Conservation (phyloP, 2,797 vertebrate genomes). For the Philypnodon macrostomus region DNA sequence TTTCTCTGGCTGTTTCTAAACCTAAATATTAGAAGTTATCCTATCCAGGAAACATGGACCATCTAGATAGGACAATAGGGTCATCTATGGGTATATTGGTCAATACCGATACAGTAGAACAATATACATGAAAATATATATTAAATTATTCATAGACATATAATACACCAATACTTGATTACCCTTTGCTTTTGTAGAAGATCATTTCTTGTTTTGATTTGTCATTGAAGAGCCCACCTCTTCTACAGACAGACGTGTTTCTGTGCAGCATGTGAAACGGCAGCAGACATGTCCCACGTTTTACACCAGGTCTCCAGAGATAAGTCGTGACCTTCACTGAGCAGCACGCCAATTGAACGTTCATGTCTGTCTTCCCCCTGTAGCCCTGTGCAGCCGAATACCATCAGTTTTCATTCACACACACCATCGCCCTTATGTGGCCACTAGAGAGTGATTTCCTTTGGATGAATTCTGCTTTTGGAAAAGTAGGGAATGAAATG, state of each 20-base stretch:
- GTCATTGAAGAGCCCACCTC: slow-evolving; percentile 13
- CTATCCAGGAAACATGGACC: too few species aligned
- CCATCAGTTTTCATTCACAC: neutral
- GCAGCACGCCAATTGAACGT: slow-evolving; percentile 21
- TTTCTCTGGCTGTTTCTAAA: too few species aligned
- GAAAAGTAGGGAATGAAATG: neutral
- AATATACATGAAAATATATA: too few species aligned
- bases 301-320: slow-evolving; percentile 31
- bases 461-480: slow-evolving; percentile 5
- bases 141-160: too few species aligned
- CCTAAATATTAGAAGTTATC: too few species aligned
- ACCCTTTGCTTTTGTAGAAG: slow-evolving; percentile 21
- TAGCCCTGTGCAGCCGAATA: slow-evolving; percentile 17
- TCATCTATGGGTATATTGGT: too few species aligned
- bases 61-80: too few species aligned
- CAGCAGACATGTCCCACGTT: slow-evolving; percentile 32
- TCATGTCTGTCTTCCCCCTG: slow-evolving; percentile 17
- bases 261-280: too few species aligned
- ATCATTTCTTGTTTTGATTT: slow-evolving; percentile 16
- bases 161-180: too few species aligned
- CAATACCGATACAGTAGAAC: too few species aligned
- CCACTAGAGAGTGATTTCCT: neutral
- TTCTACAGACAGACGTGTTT: too few species aligned
- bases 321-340: slow-evolving; percentile 45
- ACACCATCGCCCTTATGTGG: neutral